Evolutionary conservation across 2,113 vertebrate species (phyloP).

Genomic region (Hemiprocne comata): DNA sequence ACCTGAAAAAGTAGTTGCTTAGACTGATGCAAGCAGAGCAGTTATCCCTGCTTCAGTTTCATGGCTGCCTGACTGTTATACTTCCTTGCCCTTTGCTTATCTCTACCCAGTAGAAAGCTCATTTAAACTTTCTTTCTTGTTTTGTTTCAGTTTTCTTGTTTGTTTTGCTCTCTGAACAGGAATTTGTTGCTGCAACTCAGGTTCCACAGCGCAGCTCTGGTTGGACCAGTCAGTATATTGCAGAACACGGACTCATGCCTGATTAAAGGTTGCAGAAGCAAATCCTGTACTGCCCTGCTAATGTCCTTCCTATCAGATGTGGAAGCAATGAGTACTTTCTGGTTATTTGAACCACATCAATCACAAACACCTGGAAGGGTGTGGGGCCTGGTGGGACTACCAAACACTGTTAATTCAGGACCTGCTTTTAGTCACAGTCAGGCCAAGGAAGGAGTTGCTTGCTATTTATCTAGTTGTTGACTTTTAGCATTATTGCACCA

Average conservation of each 20-base stretch:
- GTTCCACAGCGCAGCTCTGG: background rate
- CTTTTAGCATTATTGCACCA: background rate
- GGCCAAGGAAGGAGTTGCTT: background rate
- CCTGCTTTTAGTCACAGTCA: background rate
- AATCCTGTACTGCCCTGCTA: background rate
- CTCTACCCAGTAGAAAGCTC: background rate
- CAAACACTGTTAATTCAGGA: background rate
- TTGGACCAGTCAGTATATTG: background rate
- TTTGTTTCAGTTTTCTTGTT: background rate
- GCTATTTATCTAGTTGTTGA: background rate
- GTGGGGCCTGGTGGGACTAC: background rate
- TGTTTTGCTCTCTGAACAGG: background rate
- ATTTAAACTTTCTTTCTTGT: background rate
- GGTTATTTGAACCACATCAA: background rate
- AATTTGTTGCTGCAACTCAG: background rate
- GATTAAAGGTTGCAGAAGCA: background rate
- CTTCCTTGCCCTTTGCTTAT: background rate
- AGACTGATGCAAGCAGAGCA: background rate
- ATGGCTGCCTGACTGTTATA: background rate
- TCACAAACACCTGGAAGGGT: background rate
- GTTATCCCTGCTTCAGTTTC: background rate
- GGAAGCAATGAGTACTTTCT: background rate
- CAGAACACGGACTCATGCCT: background rate
- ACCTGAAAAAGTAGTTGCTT: background rate
- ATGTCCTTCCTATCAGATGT: background rate